Percentiles rank a stretch among this genome's conserved stretches.
These are phyloP conservation scores for Oreochromis spilurus DNA, from an alignment of 2,113 vertebrate species.

Conservation along the genomic window DNA sequence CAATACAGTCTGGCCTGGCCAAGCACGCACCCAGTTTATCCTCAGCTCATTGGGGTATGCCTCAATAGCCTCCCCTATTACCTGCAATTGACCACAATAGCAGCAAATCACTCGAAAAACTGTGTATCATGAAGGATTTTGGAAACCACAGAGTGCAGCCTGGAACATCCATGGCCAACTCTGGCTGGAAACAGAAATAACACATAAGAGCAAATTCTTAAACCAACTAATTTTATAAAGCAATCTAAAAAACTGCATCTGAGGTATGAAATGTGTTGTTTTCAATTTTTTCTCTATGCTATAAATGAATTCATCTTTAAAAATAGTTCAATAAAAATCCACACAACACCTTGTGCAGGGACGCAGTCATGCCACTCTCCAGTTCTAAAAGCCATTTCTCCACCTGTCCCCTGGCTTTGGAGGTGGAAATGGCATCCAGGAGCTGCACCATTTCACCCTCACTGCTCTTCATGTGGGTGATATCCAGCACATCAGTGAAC, in stretches of 20 bases:
- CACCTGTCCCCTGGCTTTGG: slow-evolving; percentile 84
- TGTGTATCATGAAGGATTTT: neutral
- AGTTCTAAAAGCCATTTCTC: slow-evolving; percentile 88
- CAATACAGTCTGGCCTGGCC: slow-evolving; percentile 88
- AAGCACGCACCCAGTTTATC: slow-evolving; percentile 81
- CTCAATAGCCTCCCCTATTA: slow-evolving; percentile 75
- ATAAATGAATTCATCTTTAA: neutral
- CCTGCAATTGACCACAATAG: slow-evolving; percentile 57
- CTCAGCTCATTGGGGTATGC: slow-evolving; percentile 75
- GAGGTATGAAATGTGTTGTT: neutral
- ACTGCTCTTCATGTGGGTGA: slow-evolving; percentile 87
- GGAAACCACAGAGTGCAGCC: neutral
- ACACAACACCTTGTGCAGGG: slow-evolving; percentile 80
- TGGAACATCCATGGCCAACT: neutral
- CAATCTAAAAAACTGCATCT: neutral
- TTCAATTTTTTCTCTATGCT: neutral
- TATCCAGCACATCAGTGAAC: slow-evolving; percentile 84
- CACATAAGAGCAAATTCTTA: neutral
- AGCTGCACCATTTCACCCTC: slow-evolving; percentile 84
- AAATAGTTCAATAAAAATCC: neutral
- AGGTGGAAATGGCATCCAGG: slow-evolving; percentile 79
- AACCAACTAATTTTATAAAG: neutral
- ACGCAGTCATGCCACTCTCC: slow-evolving; percentile 79
- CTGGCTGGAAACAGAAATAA: neutral
- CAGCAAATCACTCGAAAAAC: neutral